phyloP scores from a whole-genome alignment of 2,888 invertebrate genomes.

The Zhuqinia jingwanae region DNA sequence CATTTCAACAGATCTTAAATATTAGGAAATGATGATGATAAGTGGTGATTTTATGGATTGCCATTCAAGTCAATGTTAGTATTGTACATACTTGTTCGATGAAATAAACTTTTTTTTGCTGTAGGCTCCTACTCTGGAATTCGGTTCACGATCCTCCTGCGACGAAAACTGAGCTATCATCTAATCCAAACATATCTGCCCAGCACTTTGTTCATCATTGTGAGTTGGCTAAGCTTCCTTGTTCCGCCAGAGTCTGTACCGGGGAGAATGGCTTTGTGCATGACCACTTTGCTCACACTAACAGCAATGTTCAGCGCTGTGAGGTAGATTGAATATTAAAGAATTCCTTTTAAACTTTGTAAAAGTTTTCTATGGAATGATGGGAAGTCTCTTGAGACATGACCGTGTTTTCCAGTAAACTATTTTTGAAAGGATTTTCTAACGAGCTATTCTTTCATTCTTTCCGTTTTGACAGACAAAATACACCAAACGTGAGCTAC shows the following conservation, averaged over 20 bases:
- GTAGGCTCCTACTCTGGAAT: slow-evolving; percentile 78
- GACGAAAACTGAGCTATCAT: slow-evolving; percentile 79
- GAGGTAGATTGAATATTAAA: slow-evolving; percentile 67
- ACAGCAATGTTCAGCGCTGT: slow-evolving; percentile 79
- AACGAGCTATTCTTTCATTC: neutral
- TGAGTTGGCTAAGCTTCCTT: slow-evolving; percentile 79
- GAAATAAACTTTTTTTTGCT: neutral
- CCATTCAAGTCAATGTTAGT: neutral
- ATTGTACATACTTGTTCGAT: slow-evolving; percentile 1
- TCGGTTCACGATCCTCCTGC: slow-evolving; percentile 77
- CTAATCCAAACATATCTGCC: slow-evolving; percentile 79
- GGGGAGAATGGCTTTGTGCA: slow-evolving; percentile 78
- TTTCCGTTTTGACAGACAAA: slow-evolving; percentile 75
- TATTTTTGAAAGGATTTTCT: neutral
- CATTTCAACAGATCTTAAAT: neutral
- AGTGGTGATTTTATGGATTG: neutral
- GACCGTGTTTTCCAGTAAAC: too few relatives aligned
- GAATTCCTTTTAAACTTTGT: neutral
- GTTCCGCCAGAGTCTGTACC: slow-evolving; percentile 77
- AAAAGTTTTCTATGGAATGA: neutral
- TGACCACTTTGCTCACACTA: slow-evolving; percentile 79
- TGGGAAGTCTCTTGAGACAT: too few relatives aligned
- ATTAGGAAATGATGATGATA: neutral
- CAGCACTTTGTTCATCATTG: slow-evolving; percentile 78
- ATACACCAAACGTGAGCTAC: slow-evolving; percentile 78